phyloP scores from a whole-genome alignment of 2,113 vertebrate genomes.

The Plotosus lineatus region DNA sequence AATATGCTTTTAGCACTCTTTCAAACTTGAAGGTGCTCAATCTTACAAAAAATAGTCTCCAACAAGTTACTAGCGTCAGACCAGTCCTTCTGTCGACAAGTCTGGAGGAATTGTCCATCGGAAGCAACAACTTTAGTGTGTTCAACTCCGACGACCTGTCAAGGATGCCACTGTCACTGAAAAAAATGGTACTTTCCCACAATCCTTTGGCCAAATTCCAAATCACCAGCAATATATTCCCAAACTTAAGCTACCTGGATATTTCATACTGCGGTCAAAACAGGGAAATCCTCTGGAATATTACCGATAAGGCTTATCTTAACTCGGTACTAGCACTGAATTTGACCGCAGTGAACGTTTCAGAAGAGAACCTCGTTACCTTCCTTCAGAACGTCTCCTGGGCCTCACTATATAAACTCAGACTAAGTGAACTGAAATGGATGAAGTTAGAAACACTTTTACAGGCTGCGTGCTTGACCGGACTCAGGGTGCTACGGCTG shows the following conservation, averaged over 20 bases:
- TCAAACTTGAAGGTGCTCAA: constrained; percentile 43
- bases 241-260: constrained; percentile 59
- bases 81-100: constrained; percentile 7
- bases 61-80: constrained; percentile 13
- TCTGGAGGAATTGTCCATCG: constrained; percentile 41
- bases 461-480: constrained; percentile 66
- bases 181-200: constrained; percentile 28
- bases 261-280: constrained; percentile 48
- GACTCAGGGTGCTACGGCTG: constrained; percentile 60
- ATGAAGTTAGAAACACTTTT: constrained; percentile 53
- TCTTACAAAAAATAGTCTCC: constrained; percentile 40
- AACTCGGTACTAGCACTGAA: constrained; percentile 60
- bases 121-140: constrained; percentile 25
- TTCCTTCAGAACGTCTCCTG: constrained; percentile 60
- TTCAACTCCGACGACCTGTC: constrained; percentile 44
- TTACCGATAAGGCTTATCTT: constrained; percentile 59
- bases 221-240: constrained; percentile 63
- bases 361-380: constrained; percentile 34
- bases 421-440: constrained; percentile 60
- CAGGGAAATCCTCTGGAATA: constrained; percentile 51
- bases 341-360: constrained; percentile 58
- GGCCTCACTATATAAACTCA: constrained; percentile 57
- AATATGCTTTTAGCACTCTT: constrained; percentile 31
- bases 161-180: constrained; percentile 27
- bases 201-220: constrained; percentile 55